Evolutionary conservation across 2,797 vertebrate genomes (phyloP).

Genomic region (Onychomys leucogaster): DNA sequence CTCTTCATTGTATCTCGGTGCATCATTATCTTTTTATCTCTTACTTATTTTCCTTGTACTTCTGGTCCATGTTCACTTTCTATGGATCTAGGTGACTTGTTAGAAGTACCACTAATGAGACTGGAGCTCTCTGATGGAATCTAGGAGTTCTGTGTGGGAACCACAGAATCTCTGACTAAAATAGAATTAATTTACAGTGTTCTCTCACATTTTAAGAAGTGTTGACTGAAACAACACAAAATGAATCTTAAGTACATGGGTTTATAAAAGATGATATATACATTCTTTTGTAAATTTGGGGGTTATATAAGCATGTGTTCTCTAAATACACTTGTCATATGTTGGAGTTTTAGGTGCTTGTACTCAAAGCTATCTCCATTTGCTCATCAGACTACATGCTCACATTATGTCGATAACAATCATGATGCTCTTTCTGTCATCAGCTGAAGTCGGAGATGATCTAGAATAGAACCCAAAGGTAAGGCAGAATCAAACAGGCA

Average conservation of each 20-base stretch:
- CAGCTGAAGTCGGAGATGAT: background rate
- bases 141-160: background rate
- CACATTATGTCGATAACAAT: background rate
- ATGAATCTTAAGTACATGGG: background rate
- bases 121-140: background rate
- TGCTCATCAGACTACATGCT: background rate
- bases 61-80: background rate
- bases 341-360: background rate
- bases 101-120: background rate
- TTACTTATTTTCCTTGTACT: background rate
- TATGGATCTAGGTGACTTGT: background rate
- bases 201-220: background rate
- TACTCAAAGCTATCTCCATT: background rate
- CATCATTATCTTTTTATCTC: background rate
- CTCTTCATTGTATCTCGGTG: background rate
- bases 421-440: background rate
- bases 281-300: background rate
- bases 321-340: background rate
- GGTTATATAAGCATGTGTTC: background rate
- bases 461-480: background rate
- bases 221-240: background rate
- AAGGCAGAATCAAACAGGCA: background rate
- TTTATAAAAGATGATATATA: background rate
- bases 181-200: background rate
- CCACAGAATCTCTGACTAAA: background rate